Percentiles rank a stretch among this genome's conserved stretches.
Conservation (phyloP, 2,888 invertebrate genomes). For the Nomada flava region DNA sequence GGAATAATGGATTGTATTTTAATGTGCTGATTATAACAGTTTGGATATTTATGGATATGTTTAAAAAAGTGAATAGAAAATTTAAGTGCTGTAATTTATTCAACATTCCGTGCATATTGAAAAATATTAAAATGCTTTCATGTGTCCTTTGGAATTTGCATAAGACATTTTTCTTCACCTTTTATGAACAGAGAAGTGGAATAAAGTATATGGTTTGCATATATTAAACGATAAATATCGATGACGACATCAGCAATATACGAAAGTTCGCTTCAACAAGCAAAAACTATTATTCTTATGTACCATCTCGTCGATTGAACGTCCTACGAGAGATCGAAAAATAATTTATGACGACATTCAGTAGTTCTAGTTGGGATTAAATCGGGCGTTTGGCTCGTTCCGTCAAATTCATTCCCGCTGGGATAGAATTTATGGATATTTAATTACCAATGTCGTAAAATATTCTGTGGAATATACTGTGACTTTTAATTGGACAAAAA, state of each 20-base stretch:
- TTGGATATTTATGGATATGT: too few relatives aligned
- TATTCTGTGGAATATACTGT: too few relatives aligned
- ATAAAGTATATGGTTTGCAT: background rate
- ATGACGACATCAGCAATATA: constrained; percentile 22
- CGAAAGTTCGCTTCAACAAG: constrained; percentile 6
- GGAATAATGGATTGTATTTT: too few relatives aligned
- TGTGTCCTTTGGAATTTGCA: too few relatives aligned
- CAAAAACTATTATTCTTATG: constrained; percentile 30
- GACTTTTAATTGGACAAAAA: background rate
- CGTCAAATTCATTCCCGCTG: background rate
- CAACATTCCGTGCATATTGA: too few relatives aligned
- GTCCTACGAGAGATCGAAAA: constrained; percentile 26
- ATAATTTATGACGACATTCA: constrained; percentile 34
- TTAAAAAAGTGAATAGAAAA: too few relatives aligned
- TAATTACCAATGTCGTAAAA: background rate
- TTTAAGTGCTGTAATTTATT: too few relatives aligned
- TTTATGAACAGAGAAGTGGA: too few relatives aligned
- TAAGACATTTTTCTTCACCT: background rate
- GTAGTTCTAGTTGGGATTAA: constrained; percentile 2
- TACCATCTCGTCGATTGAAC: background rate
- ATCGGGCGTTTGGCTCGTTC: background rate
- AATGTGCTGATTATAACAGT: too few relatives aligned
- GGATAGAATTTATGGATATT: background rate
- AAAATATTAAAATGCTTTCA: too few relatives aligned
- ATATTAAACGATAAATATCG: constrained; percentile 14